Percentiles rank a stretch among this genome's conserved stretches.
phyloP scores from a whole-genome alignment of 1,140 invertebrate genomes.

The Drosophila ficusphila region DNA sequence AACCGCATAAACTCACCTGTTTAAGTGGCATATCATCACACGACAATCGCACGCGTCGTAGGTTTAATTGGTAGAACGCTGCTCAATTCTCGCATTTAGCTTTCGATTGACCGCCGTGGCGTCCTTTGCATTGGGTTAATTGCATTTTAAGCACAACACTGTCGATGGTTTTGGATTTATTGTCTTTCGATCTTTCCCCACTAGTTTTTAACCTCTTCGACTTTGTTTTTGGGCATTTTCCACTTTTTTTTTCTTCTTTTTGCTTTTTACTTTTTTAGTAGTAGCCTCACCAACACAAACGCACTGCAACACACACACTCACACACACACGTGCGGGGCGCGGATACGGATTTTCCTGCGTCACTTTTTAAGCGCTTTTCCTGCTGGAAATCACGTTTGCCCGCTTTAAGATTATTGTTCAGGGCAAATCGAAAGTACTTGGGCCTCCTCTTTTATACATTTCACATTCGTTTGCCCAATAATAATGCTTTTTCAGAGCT shows the following conservation, averaged over 20 bases:
- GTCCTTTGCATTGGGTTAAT: slow-evolving; percentile 63
- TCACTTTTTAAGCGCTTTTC: slow-evolving; percentile 41
- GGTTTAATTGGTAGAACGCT: slow-evolving; percentile 75
- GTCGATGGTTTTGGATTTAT: slow-evolving; percentile 28
- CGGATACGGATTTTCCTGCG: slow-evolving; percentile 49
- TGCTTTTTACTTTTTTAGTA: slow-evolving; percentile 37
- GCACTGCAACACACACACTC: slow-evolving; percentile 27
- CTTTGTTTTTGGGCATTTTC: slow-evolving; percentile 70
- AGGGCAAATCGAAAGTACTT: slow-evolving; percentile 17
- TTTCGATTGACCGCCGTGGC: slow-evolving; percentile 30
- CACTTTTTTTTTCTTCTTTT: slow-evolving; percentile 41
- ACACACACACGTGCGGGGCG: slow-evolving; percentile 65
- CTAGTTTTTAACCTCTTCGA: slow-evolving; percentile 63
- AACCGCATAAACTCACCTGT: slow-evolving; percentile 68
- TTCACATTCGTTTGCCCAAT: slow-evolving; percentile 37
- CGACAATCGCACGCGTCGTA: slow-evolving; percentile 82
- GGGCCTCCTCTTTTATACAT: slow-evolving; percentile 47
- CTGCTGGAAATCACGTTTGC: slow-evolving; percentile 30
- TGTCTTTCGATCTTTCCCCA: slow-evolving; percentile 24
- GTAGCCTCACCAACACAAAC: slow-evolving; percentile 50
- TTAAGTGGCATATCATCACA: slow-evolving; percentile 84
- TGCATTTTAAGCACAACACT: slow-evolving; percentile 54
- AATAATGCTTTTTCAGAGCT: slow-evolving; percentile 74
- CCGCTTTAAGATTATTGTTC: slow-evolving; percentile 36
- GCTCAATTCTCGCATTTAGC: slow-evolving; percentile 72